Base-by-base conservation (phyloP, 1,140 invertebrate genomes). In the Drosophila baimaii region DNA sequence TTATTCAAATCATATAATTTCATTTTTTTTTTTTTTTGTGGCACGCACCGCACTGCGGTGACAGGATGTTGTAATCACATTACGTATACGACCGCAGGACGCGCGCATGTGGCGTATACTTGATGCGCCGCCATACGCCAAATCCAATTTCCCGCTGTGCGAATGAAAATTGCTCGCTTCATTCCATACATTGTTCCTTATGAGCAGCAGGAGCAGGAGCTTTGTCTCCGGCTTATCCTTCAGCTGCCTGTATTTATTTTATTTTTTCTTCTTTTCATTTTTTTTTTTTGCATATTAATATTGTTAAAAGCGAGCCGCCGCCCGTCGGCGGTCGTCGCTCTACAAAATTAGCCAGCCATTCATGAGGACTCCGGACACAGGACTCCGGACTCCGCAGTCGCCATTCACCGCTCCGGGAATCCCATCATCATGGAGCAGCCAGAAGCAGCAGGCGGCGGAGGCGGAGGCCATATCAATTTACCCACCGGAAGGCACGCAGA, bases 1-100 rank as follows among this genome's bases (percentile, higher is more conserved):
- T 81, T 89, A 89, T 89, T 89, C 84, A 89, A 89, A 89, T 84
- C 84, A 89, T 84, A 89, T 81, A 89, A 89, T 73, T 89, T 73
- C 74, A 90, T 88, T 56, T 78, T 72, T 49, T n/a, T 47, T 17
- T n/a, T n/a, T 0, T 5, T 77, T 68, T 71, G 41, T 31, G 54
- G 37, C 72, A 76, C 82, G 66, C 74, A 51, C 49, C 52, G 58
- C n/a, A 43, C 3, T 35, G 44, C 12, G 46, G 27, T 78, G 70
- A 55, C 69, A 63, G 65, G 75, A 79, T 82, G 79, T 59, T 68
- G 79, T 88, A 88, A 88, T 88, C 66, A 83, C 46, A 88, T 88
- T 88, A 88, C 79, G 68, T 66, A 89, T 64, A 86, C 72, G 81
- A 73, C 61, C 35, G 43, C 73, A 59, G 65, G 41, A 41, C 61